A percentile compares a stretch with the other conserved stretches of the same genome.
Evolutionary conservation across 2,113 vertebrate genomes (phyloP).

Genomic region (Perognathus longimembris): DNA sequence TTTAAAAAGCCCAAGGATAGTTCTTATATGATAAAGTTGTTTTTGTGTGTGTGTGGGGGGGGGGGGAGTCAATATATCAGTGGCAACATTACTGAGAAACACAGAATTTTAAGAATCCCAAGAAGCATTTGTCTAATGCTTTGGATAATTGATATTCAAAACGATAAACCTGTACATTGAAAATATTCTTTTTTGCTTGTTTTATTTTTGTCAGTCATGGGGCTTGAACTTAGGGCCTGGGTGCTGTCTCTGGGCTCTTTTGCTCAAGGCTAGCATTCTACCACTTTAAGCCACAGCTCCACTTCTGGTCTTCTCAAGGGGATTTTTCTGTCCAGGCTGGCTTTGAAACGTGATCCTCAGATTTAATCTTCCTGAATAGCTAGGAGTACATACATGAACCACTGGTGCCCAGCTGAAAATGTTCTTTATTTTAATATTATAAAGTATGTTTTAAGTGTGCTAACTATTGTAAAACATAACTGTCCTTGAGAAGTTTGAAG

Average conservation of each 20-base stretch:
- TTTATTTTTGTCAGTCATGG: too few relatives aligned
- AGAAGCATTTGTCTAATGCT: background rate
- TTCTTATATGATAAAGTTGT: background rate
- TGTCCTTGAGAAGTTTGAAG: background rate
- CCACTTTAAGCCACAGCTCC: too few relatives aligned
- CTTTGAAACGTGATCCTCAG: too few relatives aligned
- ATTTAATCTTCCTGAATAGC: too few relatives aligned
- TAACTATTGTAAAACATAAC: constrained; percentile 11
- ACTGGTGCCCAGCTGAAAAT: background rate
- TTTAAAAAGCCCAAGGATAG: background rate
- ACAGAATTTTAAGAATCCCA: background rate
- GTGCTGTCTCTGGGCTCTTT: too few relatives aligned
- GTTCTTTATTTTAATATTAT: background rate
- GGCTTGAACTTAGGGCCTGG: too few relatives aligned
- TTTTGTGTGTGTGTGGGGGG: background rate
- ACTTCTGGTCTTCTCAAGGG: too few relatives aligned
- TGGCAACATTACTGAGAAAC: background rate
- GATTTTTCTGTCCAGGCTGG: too few relatives aligned
- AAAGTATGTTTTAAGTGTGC: constrained; percentile 8
- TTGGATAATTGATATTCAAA: background rate
- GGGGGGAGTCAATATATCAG: background rate
- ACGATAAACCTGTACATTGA: background rate
- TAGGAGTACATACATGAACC: too few relatives aligned
- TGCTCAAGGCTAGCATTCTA: too few relatives aligned
- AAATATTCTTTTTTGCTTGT: background rate